A percentile compares a stretch with the other conserved stretches of the same genome.
Evolutionary conservation across 2,797 vertebrate species (phyloP).

Genomic region (Dicrostonyx torquatus): DNA sequence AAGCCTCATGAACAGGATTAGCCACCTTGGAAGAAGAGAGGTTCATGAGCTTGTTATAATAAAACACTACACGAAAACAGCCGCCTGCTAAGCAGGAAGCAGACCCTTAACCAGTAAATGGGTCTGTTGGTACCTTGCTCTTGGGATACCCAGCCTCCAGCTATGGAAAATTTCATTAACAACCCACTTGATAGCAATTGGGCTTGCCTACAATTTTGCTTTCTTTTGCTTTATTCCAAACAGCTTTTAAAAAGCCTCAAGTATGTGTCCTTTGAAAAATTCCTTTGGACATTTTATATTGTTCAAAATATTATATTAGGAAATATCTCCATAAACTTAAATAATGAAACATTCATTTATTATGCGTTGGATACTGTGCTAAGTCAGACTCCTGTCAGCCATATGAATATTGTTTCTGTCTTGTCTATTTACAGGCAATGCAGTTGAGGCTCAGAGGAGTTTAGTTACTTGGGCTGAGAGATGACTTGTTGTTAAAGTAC

Average conservation of each 20-base stretch:
- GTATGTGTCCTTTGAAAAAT: conserved; percentile 33
- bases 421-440: conserved; percentile 6
- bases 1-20: not conserved
- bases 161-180: not conserved
- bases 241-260: conserved; percentile 30
- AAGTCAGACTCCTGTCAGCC: not conserved
- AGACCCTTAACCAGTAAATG: not conserved
- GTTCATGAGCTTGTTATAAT: not conserved
- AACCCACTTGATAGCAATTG: not conserved
- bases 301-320: conserved; percentile 28
- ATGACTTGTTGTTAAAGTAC: not conserved
- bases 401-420: conserved; percentile 1
- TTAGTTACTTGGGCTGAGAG: not conserved
- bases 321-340: conserved; percentile 7
- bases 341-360: not conserved
- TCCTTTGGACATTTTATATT: not conserved
- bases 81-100: not conserved
- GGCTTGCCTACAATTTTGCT: not conserved
- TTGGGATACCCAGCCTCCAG: not conserved
- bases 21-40: not conserved
- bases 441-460: not conserved
- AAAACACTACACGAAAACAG: not conserved
- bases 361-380: not conserved
- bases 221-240: not conserved
- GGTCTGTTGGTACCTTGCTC: not conserved